These are phyloP conservation scores for Enhydra lutris DNA, from an alignment of 2,113 vertebrate genomes.

Conservation along the genomic window DNA sequence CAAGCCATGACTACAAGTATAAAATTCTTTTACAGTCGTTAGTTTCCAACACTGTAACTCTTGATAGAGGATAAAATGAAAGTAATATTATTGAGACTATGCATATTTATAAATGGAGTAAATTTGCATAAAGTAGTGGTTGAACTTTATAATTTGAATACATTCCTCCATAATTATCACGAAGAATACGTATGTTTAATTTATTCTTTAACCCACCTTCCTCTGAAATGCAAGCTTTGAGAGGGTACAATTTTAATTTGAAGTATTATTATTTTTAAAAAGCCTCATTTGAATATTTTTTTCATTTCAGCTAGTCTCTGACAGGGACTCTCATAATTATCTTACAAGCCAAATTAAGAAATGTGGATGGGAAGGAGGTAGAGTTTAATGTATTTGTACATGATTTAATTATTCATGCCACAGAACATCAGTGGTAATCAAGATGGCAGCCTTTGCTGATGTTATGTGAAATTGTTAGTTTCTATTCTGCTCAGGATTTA, in stretches of 20 bases:
- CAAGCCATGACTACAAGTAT: not conserved
- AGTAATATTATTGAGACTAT: not conserved
- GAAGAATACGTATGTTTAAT: conserved; percentile 35
- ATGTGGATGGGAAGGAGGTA: not conserved
- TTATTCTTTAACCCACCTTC: conserved; percentile 36
- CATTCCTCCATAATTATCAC: not conserved
- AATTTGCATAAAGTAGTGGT: conserved; percentile 27
- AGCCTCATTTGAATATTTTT: conserved; percentile 36
- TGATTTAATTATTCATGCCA: not conserved
- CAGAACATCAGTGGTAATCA: not conserved
- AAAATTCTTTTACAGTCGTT: not conserved
- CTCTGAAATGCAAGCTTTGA: conserved; percentile 37
- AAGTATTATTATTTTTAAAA: conserved; percentile 42
- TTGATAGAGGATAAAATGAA: conserved; percentile 43
- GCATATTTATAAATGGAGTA: conserved; percentile 27
- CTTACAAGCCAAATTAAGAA: conserved; percentile 36
- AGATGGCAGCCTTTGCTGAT: not conserved
- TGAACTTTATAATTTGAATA: conserved; percentile 39
- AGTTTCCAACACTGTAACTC: not conserved
- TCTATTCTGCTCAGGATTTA: not conserved
- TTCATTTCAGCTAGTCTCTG: not conserved
- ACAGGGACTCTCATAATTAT: conserved; percentile 56
- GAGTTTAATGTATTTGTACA: not conserved
- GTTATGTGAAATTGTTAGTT: not conserved
- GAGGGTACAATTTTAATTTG: conserved; percentile 35